phyloP scores from a whole-genome alignment of 1,140 invertebrate genomes.

The Cepaea nemoralis region DNA sequence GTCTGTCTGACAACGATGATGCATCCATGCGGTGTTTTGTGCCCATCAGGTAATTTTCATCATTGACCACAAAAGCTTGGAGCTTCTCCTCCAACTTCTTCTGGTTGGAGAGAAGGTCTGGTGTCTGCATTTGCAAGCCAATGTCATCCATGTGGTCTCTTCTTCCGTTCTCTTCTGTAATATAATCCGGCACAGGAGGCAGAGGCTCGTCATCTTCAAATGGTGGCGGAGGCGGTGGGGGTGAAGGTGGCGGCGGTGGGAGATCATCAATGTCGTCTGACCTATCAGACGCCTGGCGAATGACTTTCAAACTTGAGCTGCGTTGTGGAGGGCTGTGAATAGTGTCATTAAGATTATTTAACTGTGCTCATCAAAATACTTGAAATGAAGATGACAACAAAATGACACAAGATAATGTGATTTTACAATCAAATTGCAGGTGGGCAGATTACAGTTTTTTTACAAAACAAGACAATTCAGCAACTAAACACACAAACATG shows the following conservation, averaged over 20 bases:
- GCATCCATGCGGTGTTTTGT: background rate
- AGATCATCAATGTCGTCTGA: slow-evolving; percentile 43
- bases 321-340: background rate
- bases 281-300: background rate
- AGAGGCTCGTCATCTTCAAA: slow-evolving; percentile 47
- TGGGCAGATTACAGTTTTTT: too few relatives aligned
- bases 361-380: too few relatives aligned
- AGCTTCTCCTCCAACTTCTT: background rate
- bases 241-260: slow-evolving; percentile 47
- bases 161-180: background rate
- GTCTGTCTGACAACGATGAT: background rate
- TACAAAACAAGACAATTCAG: too few relatives aligned
- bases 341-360: too few relatives aligned
- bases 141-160: background rate
- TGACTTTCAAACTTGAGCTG: background rate
- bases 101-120: background rate
- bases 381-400: too few relatives aligned
- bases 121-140: background rate
- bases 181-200: slow-evolving; percentile 4
- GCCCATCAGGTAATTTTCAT: background rate
- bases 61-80: background rate
- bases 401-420: too few relatives aligned
- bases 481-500: too few relatives aligned
- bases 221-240: slow-evolving; percentile 59
- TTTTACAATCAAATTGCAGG: too few relatives aligned